Evolutionary conservation across 2,797 vertebrate species (phyloP), one percentile per base, ranked within the genome.

Genomic region (Aplochiton taeniatus): DNA sequence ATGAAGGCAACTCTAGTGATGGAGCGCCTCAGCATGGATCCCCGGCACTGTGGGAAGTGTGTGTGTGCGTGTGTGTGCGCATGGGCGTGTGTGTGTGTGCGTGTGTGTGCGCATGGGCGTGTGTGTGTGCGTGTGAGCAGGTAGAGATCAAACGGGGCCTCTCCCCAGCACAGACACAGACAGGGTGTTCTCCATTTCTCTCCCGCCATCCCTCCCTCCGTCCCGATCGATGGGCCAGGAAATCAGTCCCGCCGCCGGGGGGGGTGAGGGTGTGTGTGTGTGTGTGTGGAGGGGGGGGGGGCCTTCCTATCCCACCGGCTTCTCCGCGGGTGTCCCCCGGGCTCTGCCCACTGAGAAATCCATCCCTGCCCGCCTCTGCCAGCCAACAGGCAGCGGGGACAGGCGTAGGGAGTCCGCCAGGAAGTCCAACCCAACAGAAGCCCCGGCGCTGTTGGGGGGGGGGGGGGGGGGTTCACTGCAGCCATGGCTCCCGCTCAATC

Each of bases 261-360:
- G 69, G n/a, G n/a, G n/a, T n/a, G n/a, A n/a, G n/a, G n/a, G n/a
- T n/a, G n/a, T n/a, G n/a, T n/a, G n/a, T n/a, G n/a, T n/a, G n/a
- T n/a, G n/a, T n/a, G n/a, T n/a, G n/a, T n/a, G n/a, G n/a, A n/a
- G n/a, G n/a, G n/a, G n/a, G n/a, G n/a, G n/a, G n/a, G n/a, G n/a
- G n/a, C n/a, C n/a, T n/a, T 50, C 46, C 46, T 50, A 19, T 7
- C 19, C 54, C 54, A 4, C 9, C 9, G 5, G 1, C 48, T 41
- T 11, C 61, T 41, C 61, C 20, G 16, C 11, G 41, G 50, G 42
- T 17, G n/a, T 53, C 49, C 49, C 61, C 43, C n/a, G n/a, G 5
- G 41, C 49, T 17, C 61, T 53, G 50, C 51, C 61, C 44, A 68
- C 49, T 71, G 69, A 80, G 66, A 47, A 79, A 84, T 80, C 55